These are phyloP conservation scores for Drosophila seguyi DNA, from an alignment of 1,140 invertebrate genomes.

Conservation along the genomic window DNA sequence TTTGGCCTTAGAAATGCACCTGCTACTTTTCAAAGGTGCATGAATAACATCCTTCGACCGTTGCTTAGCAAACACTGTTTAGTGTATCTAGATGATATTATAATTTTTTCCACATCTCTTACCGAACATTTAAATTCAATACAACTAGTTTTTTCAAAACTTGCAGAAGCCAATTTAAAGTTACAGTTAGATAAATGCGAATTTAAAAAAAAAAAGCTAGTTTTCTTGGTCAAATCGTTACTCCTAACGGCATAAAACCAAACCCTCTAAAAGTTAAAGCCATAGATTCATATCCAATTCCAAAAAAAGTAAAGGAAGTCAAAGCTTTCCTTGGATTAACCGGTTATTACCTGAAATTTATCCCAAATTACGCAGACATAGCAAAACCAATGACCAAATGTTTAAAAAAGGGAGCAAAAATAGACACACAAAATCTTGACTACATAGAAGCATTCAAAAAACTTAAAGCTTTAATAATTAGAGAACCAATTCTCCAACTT, in stretches of 20 bases:
- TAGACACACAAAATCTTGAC: too few relatives aligned
- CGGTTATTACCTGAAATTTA: too few relatives aligned
- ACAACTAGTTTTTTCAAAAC: neutral
- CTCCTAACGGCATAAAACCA: neutral
- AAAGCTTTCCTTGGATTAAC: too few relatives aligned
- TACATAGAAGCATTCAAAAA: conserved; percentile 6
- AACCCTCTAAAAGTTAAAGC: neutral
- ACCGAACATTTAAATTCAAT: neutral
- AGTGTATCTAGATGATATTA: too few relatives aligned
- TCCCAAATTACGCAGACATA: too few relatives aligned
- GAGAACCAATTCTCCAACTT: too few relatives aligned
- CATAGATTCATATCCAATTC: too few relatives aligned
- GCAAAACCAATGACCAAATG: neutral
- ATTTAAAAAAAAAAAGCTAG: neutral
- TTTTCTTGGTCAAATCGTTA: neutral
- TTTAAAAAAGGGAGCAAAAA: neutral
- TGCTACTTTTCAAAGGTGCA: neutral
- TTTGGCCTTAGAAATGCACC: too few relatives aligned
- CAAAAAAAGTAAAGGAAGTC: too few relatives aligned
- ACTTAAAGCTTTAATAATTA: too few relatives aligned
- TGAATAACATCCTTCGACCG: neutral
- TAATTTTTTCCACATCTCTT: neutral
- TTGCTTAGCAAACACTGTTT: neutral
- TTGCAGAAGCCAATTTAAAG: neutral
- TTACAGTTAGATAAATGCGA: neutral